Percentiles rank a stretch among this genome's conserved stretches.
These are phyloP conservation scores for Eupithecia vulgata DNA, from an alignment of 2,888 invertebrate species.

Conservation along the genomic window DNA sequence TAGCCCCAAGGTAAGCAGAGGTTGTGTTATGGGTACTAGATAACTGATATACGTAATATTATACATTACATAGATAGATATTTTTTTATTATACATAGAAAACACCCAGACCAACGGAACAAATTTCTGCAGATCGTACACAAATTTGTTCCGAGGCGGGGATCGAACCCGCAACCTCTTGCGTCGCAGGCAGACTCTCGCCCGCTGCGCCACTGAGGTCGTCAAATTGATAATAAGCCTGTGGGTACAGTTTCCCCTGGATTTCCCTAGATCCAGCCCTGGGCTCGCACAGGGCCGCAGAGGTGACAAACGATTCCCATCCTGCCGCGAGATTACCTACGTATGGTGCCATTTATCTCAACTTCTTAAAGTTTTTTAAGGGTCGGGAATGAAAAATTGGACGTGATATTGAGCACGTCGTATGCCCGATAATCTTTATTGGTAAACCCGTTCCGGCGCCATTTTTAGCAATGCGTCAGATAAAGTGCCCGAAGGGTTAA, in stretches of 20 bases:
- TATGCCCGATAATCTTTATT: conserved; percentile 53
- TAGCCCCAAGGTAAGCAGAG: too few relatives aligned
- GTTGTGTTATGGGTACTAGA: too few relatives aligned
- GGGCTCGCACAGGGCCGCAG: conserved; percentile 9
- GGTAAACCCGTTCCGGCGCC: conserved; percentile 41
- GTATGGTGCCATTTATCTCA: conserved; percentile 44
- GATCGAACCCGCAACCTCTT: too few relatives aligned
- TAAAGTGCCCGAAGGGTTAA: conserved; percentile 22
- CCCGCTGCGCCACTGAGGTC: too few relatives aligned
- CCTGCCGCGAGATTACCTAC: conserved; percentile 37
- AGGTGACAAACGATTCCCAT: conserved; percentile 45
- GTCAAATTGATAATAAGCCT: too few relatives aligned
- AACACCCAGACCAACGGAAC: too few relatives aligned
- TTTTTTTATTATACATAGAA: too few relatives aligned
- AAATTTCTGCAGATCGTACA: too few relatives aligned
- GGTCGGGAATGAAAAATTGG: conserved; percentile 54
- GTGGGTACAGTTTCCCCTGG: background rate
- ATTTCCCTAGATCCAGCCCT: conserved; percentile 10
- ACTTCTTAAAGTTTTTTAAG: conserved; percentile 38
- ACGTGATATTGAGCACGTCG: conserved; percentile 50
- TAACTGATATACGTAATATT: too few relatives aligned
- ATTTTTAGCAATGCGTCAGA: conserved; percentile 35
- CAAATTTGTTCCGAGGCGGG: too few relatives aligned
- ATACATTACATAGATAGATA: too few relatives aligned
- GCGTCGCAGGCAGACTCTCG: too few relatives aligned